phyloP scores from a whole-genome alignment of 2,888 invertebrate genomes.

The Ornithoptera alexandrae region DNA sequence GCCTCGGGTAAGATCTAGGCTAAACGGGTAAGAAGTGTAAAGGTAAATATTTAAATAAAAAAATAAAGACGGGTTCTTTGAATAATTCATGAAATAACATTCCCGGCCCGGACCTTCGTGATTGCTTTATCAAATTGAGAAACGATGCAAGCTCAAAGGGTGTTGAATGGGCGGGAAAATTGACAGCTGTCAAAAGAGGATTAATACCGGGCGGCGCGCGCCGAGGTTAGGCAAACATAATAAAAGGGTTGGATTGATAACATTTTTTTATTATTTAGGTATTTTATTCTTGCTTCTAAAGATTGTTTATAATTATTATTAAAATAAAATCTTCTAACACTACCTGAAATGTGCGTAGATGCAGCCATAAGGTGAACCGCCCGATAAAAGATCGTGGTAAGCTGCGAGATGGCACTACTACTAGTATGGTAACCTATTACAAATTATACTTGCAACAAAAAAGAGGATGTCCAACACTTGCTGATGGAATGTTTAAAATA shows the following conservation, averaged over 20 bases:
- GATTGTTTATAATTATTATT: neutral
- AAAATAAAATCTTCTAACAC: neutral
- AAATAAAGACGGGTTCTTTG: neutral
- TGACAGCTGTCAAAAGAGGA: conserved; percentile 66
- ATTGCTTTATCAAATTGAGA: conserved; percentile 40
- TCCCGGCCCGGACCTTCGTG: conserved; percentile 13
- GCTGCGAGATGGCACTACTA: too few relatives aligned
- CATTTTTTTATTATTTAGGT: neutral
- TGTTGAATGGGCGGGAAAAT: conserved; percentile 49
- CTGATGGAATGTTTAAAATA: too few relatives aligned
- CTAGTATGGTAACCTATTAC: too few relatives aligned
- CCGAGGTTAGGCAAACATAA: neutral
- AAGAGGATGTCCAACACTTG: too few relatives aligned
- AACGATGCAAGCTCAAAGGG: conserved; percentile 53
- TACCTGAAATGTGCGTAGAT: neutral
- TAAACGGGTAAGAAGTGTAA: neutral
- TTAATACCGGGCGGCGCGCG: conserved; percentile 38
- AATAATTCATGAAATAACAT: conserved; percentile 24
- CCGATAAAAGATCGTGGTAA: too few relatives aligned
- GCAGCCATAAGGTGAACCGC: too few relatives aligned
- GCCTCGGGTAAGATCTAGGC: neutral
- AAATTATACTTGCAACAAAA: too few relatives aligned
- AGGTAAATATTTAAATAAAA: conserved; percentile 3
- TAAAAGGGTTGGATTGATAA: neutral
- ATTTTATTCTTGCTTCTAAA: neutral